A percentile compares a stretch with the other conserved stretches of the same genome.
Conservation (phyloP, 1,140 invertebrate species). For the Campoletis sonorensis region DNA sequence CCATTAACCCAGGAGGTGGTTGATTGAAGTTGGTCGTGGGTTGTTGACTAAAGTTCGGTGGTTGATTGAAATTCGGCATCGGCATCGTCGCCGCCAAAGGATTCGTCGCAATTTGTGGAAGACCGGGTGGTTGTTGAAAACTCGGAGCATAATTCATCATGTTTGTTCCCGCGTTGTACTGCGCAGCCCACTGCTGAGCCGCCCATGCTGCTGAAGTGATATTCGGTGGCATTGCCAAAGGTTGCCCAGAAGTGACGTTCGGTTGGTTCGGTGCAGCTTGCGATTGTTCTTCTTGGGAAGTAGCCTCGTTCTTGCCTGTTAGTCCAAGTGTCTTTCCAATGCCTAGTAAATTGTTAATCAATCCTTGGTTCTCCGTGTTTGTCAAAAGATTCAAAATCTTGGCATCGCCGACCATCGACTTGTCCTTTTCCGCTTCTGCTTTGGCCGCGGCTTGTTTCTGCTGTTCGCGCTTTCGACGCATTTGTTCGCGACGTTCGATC, state of each 20-base stretch:
- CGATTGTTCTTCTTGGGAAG: constrained; percentile 38
- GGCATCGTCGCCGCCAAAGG: constrained; percentile 21
- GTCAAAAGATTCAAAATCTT: constrained; percentile 74
- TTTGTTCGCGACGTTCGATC: constrained; percentile 86
- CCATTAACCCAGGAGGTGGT: constrained; percentile 61
- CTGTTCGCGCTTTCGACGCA: constrained; percentile 82
- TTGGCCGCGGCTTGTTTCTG: constrained; percentile 66
- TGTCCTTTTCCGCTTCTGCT: constrained; percentile 66
- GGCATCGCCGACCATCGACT: constrained; percentile 69
- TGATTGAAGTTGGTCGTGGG: constrained; percentile 54
- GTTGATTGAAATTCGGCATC: constrained; percentile 48
- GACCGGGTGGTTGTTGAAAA: constrained; percentile 43
- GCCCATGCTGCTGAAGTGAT: constrained; percentile 66
- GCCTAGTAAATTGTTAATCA: constrained; percentile 73
- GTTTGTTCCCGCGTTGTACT: constrained; percentile 66
- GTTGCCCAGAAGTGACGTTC: constrained; percentile 30
- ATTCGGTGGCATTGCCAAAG: constrained; percentile 58
- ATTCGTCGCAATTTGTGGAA: constrained; percentile 40
- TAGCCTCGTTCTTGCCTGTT: constrained; percentile 67
- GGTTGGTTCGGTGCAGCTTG: constrained; percentile 44
- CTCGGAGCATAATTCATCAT: constrained; percentile 38
- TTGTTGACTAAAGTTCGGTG: constrained; percentile 30
- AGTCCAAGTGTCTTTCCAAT: constrained; percentile 74
- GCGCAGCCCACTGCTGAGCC: constrained; percentile 68
- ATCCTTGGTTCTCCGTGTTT: constrained; percentile 72